Conservation (phyloP, 1,140 invertebrate genomes). For the Bombus picipes region DNA sequence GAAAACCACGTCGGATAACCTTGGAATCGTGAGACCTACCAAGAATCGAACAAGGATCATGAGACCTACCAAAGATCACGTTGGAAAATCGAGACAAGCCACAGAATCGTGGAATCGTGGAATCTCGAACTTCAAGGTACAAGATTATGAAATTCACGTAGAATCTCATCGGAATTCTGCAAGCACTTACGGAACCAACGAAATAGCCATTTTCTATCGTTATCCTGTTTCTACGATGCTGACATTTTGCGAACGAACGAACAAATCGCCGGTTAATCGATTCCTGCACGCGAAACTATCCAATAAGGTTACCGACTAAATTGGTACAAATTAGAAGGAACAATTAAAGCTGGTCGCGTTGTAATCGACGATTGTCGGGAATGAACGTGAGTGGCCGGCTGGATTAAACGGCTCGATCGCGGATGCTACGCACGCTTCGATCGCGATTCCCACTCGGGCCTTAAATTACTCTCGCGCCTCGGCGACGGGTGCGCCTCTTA, state of each 20-base stretch:
- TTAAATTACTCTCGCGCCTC: constrained; percentile 66
- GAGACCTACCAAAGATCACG: too few relatives aligned
- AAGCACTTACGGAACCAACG: too few relatives aligned
- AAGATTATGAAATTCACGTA: background rate
- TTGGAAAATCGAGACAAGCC: background rate
- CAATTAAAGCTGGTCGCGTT: constrained; percentile 8
- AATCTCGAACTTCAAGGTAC: background rate
- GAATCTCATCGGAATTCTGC: too few relatives aligned
- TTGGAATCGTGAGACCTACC: constrained; percentile 1
- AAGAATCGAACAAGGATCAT: background rate
- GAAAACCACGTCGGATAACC: background rate
- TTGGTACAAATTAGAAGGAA: constrained; percentile 12
- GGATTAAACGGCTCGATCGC: constrained; percentile 38
- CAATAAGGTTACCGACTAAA: background rate
- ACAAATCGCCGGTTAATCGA: background rate
- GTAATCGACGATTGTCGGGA: background rate
- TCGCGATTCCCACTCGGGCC: constrained; percentile 51
- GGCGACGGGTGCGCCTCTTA: constrained; percentile 50
- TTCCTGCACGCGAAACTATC: background rate
- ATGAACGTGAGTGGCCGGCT: background rate
- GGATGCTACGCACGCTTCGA: constrained; percentile 55
- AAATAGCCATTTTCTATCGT: too few relatives aligned
- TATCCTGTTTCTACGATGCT: too few relatives aligned
- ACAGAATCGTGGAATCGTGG: background rate
- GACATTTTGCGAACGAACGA: background rate